Evolutionary conservation across 2,797 vertebrate species (phyloP).

Genomic region (Gallinago solitaria): DNA sequence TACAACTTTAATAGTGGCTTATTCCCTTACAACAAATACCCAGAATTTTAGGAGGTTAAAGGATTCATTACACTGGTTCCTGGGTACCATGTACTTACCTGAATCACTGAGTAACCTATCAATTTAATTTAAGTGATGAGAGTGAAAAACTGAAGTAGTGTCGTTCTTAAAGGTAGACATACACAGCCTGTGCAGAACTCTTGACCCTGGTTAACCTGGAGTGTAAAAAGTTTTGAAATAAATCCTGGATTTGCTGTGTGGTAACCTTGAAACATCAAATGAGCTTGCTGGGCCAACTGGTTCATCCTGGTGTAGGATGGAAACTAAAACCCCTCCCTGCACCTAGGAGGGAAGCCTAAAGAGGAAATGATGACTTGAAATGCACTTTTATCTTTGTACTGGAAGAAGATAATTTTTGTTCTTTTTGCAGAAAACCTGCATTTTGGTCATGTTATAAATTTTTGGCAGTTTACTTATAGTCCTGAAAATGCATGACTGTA

Average conservation of each 20-base stretch:
- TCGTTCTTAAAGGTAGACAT: background rate
- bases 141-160: background rate
- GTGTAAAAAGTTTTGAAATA: background rate
- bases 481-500: background rate
- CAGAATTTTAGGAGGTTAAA: background rate
- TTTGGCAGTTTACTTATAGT: background rate
- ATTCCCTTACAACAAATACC: background rate
- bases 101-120: background rate
- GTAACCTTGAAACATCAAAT: background rate
- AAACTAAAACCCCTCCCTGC: constrained; percentile 6
- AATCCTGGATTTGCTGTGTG: background rate
- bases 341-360: background rate
- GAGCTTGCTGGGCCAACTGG: background rate
- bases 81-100: background rate
- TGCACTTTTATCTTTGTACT: background rate
- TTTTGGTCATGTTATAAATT: background rate
- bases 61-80: background rate
- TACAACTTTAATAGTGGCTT: background rate
- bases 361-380: constrained; percentile 22
- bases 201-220: background rate
- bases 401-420: background rate
- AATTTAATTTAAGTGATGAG: background rate
- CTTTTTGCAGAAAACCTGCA: background rate
- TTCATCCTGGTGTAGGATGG: background rate
- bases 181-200: background rate